Base-by-base conservation (phyloP, 2,113 vertebrate species). In the Myrmecophaga tridactyla region DNA sequence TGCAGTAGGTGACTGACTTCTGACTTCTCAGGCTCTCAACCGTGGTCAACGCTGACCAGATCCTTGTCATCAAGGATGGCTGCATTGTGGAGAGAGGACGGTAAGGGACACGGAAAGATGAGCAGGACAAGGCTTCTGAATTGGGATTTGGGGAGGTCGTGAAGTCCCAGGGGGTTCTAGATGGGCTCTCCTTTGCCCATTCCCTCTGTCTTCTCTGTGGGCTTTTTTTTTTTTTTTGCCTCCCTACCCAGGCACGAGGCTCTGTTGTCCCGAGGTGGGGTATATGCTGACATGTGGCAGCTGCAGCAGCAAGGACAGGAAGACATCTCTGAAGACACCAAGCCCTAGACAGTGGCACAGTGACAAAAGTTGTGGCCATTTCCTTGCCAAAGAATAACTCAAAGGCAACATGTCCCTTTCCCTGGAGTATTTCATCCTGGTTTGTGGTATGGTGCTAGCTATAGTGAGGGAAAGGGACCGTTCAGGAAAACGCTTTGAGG, bases 271-370 rank as follows among this genome's bases (percentile, higher is more conserved):
- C 99, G 98, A 95, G 99, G 98, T 0, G 99, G 99, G 0, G n/a
- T 99, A 36, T 99, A 99, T 0, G 97, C 99, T 0, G 98, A 99
- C 75, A 99, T 99, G 99, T 99, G 99, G 99, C 95, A 98, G 94
- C 99, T 99, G 73, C 99, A 99, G 91, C 99, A 99, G 96, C 98
- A 98, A 84, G 97, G 98, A 41, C 98, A 98, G 12, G 98, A 99
- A 85, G 98, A 98, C 0, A 86, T 95, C 0, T 98, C 99, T 0
- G 99, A 99, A 58, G 97, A 98, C 0, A 95, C 96, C 98, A 99
- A 97, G 98, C 98, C 97, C 62, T 2, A 20, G 27, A 94, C 63
- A 95, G 90, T 76, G 85, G 96, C 90, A 97, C 65, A 14, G 0
- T 97, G 96, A 98, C 88, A 56, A 13, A 87, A 90, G 87, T 31